Evolutionary conservation across 2,888 invertebrate genomes (phyloP).

Genomic region (Chorisops tibialis): DNA sequence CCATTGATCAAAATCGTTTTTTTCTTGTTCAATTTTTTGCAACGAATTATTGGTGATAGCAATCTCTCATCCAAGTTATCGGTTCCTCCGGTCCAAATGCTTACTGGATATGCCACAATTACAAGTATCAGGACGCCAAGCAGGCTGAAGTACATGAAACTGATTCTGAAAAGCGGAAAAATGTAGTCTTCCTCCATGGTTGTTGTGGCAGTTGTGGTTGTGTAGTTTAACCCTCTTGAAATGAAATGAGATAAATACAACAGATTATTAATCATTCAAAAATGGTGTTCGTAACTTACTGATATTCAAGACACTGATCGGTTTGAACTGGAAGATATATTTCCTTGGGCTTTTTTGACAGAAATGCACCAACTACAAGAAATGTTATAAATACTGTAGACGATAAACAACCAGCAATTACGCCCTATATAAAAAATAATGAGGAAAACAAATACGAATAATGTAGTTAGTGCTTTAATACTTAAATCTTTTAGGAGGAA

Average conservation of each 20-base stretch:
- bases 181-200: constrained; percentile 24
- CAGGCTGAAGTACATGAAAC: constrained; percentile 66
- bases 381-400: too few species aligned
- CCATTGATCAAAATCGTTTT: too few species aligned
- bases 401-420: too few species aligned
- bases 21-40: background rate
- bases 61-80: background rate
- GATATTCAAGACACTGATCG: too few species aligned
- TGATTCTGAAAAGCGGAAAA: constrained; percentile 55
- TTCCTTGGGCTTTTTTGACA: too few species aligned
- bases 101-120: constrained; percentile 60
- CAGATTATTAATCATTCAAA: background rate
- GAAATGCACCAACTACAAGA: too few species aligned
- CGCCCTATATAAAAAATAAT: too few species aligned
- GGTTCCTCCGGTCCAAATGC: constrained; percentile 54
- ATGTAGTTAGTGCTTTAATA: too few species aligned
- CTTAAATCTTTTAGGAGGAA: too few species aligned
- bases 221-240: background rate
- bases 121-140: constrained; percentile 61
- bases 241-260: background rate
- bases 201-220: background rate
- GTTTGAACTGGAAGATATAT: too few species aligned
- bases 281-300: too few species aligned
- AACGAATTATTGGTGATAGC: background rate
- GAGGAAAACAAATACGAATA: too few species aligned